Evolutionary conservation across 1,140 invertebrate species (phyloP), one percentile per base, ranked within the genome.

Genomic region (Drosophila ambigua): DNA sequence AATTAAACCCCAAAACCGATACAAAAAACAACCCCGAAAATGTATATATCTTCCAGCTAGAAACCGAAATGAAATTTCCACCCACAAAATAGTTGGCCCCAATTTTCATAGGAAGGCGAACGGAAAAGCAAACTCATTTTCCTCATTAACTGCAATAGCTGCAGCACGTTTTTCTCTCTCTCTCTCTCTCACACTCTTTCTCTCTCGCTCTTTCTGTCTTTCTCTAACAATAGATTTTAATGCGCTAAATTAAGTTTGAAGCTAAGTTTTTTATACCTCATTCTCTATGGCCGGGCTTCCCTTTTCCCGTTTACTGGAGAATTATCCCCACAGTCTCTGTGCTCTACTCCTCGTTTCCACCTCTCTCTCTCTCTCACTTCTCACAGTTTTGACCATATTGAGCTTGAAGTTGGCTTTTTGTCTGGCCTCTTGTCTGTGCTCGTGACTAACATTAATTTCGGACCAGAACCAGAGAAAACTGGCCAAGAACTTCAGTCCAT

Each of bases 361-460:
- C 55, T 31, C 23, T 11, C 23, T 31, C 67, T 59, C 44, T 11
- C 26, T 44, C 46, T 23, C 43, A 54, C 58, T 41, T n/a, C 26
- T 44, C 46, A 15, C 53, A 11, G 20, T 48, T 41, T 68, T 69
- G 74, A 58, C 78, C 77, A 81, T 85, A 87, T 84, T 84, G 81
- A 77, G 79, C 80, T 67, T 66, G 73, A 69, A 80, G 81, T 75
- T 74, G 66, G 77, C 72, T 82, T 84, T 39, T 76, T 83, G 52
- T 63, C 52, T 64, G 51, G 48, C n/a, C 69, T 77, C 63, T 77
- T 77, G 69, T 76, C 48, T 59, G 45, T 66, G 67, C 80, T 80
- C 81, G 81, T 84, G 81, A 84, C 81, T 84, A 84, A 84, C 81
- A 84, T 84, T 84, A 84, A 84, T 84, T 84, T 85, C 35, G 35